Percentiles rank a stretch among this genome's conserved stretches.
Conservation (phyloP, 2,113 vertebrate species). For the Sinocyclocheilus maitianheensis region DNA sequence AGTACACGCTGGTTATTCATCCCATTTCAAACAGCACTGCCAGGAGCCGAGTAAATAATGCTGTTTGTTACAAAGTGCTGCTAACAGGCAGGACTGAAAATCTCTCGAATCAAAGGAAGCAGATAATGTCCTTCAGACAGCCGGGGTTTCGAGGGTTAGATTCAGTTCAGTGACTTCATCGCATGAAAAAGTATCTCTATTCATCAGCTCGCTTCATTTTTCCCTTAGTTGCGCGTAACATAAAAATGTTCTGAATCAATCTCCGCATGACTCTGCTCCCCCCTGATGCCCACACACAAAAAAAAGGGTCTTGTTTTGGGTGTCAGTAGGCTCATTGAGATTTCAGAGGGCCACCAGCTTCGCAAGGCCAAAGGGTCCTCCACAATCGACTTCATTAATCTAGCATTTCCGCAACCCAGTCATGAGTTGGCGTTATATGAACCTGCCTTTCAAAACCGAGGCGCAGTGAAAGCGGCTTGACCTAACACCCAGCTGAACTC, state of each 20-base stretch:
- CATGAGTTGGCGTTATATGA: conserved; percentile 66
- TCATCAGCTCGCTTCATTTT: conserved; percentile 47
- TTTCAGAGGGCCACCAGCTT: conserved; percentile 60
- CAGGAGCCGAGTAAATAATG: conserved; percentile 45
- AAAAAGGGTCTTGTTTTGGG: conserved; percentile 57
- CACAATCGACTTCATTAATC: conserved; percentile 67
- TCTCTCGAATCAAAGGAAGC: conserved; percentile 53
- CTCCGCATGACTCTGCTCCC: conserved; percentile 32
- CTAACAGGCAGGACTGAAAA: conserved; percentile 50
- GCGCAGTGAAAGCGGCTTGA: conserved; percentile 55
- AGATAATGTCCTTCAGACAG: conserved; percentile 56
- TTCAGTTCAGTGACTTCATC: conserved; percentile 59
- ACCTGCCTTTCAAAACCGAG: conserved; percentile 60
- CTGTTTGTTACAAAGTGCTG: conserved; percentile 40
- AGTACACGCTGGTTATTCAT: conserved; percentile 47
- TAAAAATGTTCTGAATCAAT: conserved; percentile 56
- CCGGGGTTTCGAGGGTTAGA: conserved; percentile 47
- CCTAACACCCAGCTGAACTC: conserved; percentile 56
- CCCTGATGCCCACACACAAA: conserved; percentile 45
- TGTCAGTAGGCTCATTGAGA: conserved; percentile 62
- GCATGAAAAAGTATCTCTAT: conserved; percentile 55
- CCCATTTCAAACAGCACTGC: conserved; percentile 47
- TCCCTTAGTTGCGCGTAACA: conserved; percentile 43
- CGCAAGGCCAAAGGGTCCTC: conserved; percentile 59
- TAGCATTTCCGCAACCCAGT: conserved; percentile 60